Conservation (phyloP, 2,797 vertebrate species). For the Telmatherina bonti region DNA sequence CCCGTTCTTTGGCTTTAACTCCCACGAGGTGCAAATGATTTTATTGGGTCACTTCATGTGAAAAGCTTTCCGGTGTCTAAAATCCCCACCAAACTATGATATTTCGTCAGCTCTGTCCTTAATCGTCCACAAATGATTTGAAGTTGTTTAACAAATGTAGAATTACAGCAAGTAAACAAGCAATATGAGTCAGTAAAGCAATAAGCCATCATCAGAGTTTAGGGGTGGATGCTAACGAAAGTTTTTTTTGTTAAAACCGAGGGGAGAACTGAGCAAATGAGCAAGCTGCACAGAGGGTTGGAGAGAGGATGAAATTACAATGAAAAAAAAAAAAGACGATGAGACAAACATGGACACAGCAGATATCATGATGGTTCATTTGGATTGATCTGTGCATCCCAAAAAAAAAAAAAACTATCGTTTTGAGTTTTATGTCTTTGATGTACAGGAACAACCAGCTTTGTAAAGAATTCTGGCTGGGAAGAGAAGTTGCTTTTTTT, state of each 20-base stretch:
- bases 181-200: conserved; percentile 79
- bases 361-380: conserved; percentile 43
- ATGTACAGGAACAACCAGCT: conserved; percentile 33
- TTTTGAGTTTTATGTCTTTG: conserved; percentile 42
- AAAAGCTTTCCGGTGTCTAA: conserved; percentile 56
- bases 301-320: conserved; percentile 43
- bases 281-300: conserved; percentile 28
- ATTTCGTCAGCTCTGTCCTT: conserved; percentile 51
- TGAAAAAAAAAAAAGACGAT: conserved; percentile 24
- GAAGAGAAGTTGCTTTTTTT: conserved; percentile 15
- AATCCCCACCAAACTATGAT: conserved; percentile 37
- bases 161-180: conserved; percentile 72
- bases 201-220: conserved; percentile 65
- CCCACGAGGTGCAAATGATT: conserved; percentile 41
- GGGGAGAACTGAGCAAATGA: conserved; percentile 24
- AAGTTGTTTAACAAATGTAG: conserved; percentile 48
- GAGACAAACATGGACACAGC: conserved; percentile 26
- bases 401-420: conserved; percentile 28
- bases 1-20: conserved; percentile 49
- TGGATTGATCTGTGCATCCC: conserved; percentile 37
- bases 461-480: conserved; percentile 27
- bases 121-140: conserved; percentile 63
- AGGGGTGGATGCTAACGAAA: conserved; percentile 31
- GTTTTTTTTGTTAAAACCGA: conserved; percentile 11
- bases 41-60: conserved; percentile 62